Evolutionary conservation across 2,797 vertebrate genomes (phyloP).

Genomic region (Pseudomugil gertrudae): DNA sequence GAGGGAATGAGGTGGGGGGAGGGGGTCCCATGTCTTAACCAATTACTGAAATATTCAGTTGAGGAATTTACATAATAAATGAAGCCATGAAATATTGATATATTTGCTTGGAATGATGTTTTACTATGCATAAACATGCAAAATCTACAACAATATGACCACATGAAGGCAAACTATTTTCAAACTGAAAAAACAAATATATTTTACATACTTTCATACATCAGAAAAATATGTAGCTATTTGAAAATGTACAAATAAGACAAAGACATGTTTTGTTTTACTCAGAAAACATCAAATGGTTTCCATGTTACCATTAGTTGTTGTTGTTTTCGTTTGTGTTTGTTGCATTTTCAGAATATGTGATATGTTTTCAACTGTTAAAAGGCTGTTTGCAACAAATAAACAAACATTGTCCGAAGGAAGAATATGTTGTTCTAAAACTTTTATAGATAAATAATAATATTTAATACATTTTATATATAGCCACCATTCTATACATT

Average conservation of each 20-base stretch:
- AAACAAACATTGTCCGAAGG: too few species aligned
- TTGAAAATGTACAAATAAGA: background rate
- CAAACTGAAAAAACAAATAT: slow-evolving; percentile 26
- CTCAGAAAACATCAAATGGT: background rate
- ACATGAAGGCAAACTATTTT: slow-evolving; percentile 34
- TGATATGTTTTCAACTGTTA: too few species aligned
- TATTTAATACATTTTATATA: too few species aligned
- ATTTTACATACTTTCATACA: background rate
- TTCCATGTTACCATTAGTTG: too few species aligned
- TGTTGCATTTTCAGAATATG: too few species aligned
- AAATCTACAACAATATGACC: slow-evolving; percentile 60
- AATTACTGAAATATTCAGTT: slow-evolving; percentile 80
- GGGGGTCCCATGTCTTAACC: slow-evolving; percentile 70
- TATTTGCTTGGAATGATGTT: slow-evolving; percentile 74
- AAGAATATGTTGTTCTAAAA: too few species aligned
- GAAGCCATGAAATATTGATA: slow-evolving; percentile 81
- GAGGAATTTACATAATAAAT: slow-evolving; percentile 83
- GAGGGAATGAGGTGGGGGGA: too few species aligned
- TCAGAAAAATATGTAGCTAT: background rate
- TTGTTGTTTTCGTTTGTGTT: too few species aligned
- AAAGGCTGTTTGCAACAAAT: too few species aligned
- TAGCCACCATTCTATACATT: too few species aligned
- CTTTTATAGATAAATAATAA: too few species aligned
- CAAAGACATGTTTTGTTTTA: background rate
- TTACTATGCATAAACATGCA: slow-evolving; percentile 63